A percentile compares a stretch with the other conserved stretches of the same genome.
These are phyloP conservation scores for human DNA, from an alignment of 2,113 vertebrate species.

Conservation along the genomic window GRCh38 chr18:34947501-34948000, in stretches of 20 bases:
- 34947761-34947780: not conserved
- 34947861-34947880: not conserved
- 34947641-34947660: conserved; percentile 41
- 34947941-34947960: not conserved
- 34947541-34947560: conserved; percentile 48
- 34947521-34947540: not conserved
- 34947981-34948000: conserved; percentile 15
- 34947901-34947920: not conserved
- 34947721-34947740: not conserved
- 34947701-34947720: not conserved
- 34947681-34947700: conserved; percentile 23
- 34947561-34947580: conserved; percentile 42
- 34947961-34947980: conserved; percentile 26
- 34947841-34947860: not conserved
- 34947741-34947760: not conserved
- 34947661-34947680: not conserved
- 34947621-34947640: not conserved
- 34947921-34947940: not conserved
- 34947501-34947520: conserved; percentile 40
- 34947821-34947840: not conserved
- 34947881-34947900: not conserved
- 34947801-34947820: not conserved
- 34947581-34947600: conserved; percentile 48
- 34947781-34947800: not conserved
- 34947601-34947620: conserved; percentile 42